Percentiles rank a stretch among this genome's conserved stretches.
phyloP scores from a whole-genome alignment of 2,113 vertebrate genomes.

The Kryptolebias marmoratus region DNA sequence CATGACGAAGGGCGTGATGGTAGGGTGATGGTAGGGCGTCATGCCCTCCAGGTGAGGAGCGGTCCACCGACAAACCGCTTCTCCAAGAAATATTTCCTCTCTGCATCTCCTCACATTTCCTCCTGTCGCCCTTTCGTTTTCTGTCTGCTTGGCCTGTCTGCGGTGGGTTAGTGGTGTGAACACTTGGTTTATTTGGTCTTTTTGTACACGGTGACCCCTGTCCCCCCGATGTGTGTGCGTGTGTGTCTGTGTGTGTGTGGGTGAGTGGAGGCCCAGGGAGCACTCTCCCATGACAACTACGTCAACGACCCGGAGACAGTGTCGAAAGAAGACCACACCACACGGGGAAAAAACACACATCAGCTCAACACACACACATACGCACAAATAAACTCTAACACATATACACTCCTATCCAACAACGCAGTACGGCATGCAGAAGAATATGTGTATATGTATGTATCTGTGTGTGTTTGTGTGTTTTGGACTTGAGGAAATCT shows the following conservation, averaged over 20 bases:
- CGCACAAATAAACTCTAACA: constrained; percentile 56
- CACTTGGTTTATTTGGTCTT: constrained; percentile 75
- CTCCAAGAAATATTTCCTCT: constrained; percentile 1
- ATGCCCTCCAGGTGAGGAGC: neutral
- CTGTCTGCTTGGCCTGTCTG: constrained; percentile 63
- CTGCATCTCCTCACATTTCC: constrained; percentile 20
- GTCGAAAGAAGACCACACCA: constrained; percentile 70
- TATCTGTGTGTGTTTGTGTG: constrained; percentile 64
- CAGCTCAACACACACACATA: constrained; percentile 23
- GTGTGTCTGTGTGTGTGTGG: constrained; percentile 20
- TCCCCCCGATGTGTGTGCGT: constrained; percentile 41
- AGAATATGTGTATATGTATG: constrained; percentile 26
- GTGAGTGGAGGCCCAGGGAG: constrained; percentile 46
- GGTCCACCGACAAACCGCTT: too few species aligned
- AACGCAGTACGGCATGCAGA: constrained; percentile 21
- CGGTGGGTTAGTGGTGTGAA: constrained; percentile 60
- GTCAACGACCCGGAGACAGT: constrained; percentile 72
- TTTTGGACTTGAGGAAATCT: constrained; percentile 73
- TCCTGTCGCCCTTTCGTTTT: constrained; percentile 11
- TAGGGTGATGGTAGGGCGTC: neutral
- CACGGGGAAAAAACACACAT: constrained; percentile 62
- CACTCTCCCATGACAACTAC: constrained; percentile 81
- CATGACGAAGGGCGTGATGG: too few species aligned
- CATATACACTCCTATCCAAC: constrained; percentile 31
- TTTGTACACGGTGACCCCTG: constrained; percentile 73